Conservation (phyloP, 2,113 vertebrate species). For the Coreoperca whiteheadi region DNA sequence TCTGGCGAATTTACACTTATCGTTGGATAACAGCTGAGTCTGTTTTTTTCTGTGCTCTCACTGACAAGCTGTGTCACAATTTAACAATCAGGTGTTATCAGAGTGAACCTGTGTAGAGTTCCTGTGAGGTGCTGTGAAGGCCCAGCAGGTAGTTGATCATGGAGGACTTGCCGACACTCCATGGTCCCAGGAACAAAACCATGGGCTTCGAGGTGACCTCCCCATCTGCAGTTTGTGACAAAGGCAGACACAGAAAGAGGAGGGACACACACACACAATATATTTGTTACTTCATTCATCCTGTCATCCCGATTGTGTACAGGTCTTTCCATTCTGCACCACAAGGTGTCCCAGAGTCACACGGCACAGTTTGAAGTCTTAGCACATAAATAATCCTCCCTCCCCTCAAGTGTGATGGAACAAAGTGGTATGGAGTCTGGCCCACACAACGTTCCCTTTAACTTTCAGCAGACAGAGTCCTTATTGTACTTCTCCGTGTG, state of each 20-base stretch:
- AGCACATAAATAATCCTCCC: slow-evolving; percentile 27
- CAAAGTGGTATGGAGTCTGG: slow-evolving; percentile 41
- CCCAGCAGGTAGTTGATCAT: slow-evolving; percentile 99
- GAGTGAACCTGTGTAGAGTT: slow-evolving; percentile 94
- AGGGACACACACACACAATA: too few species aligned
- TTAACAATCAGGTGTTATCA: not conserved
- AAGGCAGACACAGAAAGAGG: not conserved
- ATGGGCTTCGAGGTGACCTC: slow-evolving; percentile 98
- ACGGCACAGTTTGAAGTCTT: slow-evolving; percentile 12
- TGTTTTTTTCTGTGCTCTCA: not conserved
- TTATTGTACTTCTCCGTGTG: slow-evolving; percentile 48
- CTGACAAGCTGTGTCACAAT: not conserved
- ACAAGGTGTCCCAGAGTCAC: slow-evolving; percentile 57
- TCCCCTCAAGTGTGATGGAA: slow-evolving; percentile 54
- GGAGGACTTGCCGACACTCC: slow-evolving; percentile 98
- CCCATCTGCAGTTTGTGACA: slow-evolving; percentile 85
- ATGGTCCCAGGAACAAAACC: slow-evolving; percentile 97
- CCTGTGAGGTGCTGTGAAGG: slow-evolving; percentile 89
- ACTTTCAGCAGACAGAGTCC: slow-evolving; percentile 54
- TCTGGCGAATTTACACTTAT: not conserved
- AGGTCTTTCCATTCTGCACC: slow-evolving; percentile 48
- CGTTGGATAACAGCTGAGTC: too few species aligned
- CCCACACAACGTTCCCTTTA: slow-evolving; percentile 42
- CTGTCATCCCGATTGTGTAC: not conserved
- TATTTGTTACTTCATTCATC: too few species aligned